These are phyloP conservation scores for Colossoma macropomum DNA, from an alignment of 2,113 vertebrate species.

Conservation along the genomic window DNA sequence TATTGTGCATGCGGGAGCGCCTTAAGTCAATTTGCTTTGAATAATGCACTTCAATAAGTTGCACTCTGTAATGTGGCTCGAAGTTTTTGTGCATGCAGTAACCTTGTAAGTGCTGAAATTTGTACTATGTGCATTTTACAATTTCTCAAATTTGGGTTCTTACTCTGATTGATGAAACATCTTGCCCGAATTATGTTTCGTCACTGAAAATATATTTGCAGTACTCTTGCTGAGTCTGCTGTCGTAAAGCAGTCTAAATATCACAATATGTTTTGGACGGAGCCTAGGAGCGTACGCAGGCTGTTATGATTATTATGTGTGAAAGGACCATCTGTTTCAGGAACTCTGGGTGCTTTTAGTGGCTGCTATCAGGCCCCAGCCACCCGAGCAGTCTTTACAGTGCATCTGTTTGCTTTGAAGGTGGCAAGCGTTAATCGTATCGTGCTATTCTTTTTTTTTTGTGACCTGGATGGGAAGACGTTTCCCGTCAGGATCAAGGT, in stretches of 20 bases:
- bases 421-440: slow-evolving; percentile 53
- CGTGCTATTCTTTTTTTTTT: slow-evolving; percentile 18
- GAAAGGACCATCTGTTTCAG: slow-evolving; percentile 57
- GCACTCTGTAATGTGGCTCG: slow-evolving; percentile 20
- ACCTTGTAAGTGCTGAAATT: neutral
- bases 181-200: neutral
- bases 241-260: slow-evolving; percentile 56
- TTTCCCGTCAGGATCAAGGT: slow-evolving; percentile 24
- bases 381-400: slow-evolving; percentile 37
- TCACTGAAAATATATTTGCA: slow-evolving; percentile 21
- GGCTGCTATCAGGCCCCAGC: slow-evolving; percentile 32
- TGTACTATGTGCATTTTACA: neutral
- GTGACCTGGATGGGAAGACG: slow-evolving; percentile 30
- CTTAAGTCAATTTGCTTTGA: slow-evolving; percentile 53
- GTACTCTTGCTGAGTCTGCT: slow-evolving; percentile 28
- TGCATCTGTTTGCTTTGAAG: slow-evolving; percentile 51
- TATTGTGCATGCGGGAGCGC: slow-evolving; percentile 50
- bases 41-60: slow-evolving; percentile 37
- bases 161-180: neutral
- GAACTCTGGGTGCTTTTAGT: slow-evolving; percentile 42
- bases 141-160: neutral
- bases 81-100: neutral
- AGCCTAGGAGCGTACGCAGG: slow-evolving; percentile 44
- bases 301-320: slow-evolving; percentile 59
- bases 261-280: slow-evolving; percentile 56